Percentiles rank a stretch among this genome's conserved stretches.
Conservation (phyloP, 2,113 vertebrate species). For the Embiotoca jacksoni region DNA sequence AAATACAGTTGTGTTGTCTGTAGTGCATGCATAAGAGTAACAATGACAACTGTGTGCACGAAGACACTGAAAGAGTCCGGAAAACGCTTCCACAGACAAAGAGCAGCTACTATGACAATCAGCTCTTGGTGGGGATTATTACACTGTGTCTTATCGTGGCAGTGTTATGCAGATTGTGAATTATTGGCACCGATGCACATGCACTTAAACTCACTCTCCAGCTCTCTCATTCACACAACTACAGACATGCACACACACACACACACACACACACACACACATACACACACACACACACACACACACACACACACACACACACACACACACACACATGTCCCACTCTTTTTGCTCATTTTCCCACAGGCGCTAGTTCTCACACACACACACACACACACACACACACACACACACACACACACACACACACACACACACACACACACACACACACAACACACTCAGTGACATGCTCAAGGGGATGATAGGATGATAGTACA, state of each 20-base stretch:
- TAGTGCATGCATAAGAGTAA: conserved; percentile 1
- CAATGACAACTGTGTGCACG: conserved; percentile 16
- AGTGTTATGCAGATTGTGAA: conserved; percentile 35
- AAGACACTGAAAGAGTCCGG: conserved; percentile 25
- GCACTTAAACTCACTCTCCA: conserved; percentile 31
- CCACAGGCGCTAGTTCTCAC: conserved; percentile 48
- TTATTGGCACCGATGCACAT: conserved; percentile 36
- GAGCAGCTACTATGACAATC: conserved; percentile 33
- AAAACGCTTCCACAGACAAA: neutral
- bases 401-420: conserved; percentile 44
- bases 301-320: conserved; percentile 41
- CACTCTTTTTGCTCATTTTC: conserved; percentile 51
- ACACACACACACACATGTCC: conserved; percentile 22
- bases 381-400: conserved; percentile 43
- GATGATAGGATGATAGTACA: conserved; percentile 75
- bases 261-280: conserved; percentile 33
- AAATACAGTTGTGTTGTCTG: neutral
- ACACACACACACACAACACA: conserved; percentile 39
- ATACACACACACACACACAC: conserved; percentile 47
- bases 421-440: conserved; percentile 42
- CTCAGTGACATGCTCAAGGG: conserved; percentile 63
- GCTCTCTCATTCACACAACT: conserved; percentile 44
- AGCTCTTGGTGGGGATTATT: conserved; percentile 34
- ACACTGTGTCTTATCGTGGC: conserved; percentile 20
- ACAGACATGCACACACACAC: conserved; percentile 31